Evolutionary conservation across 2,888 invertebrate genomes (phyloP), one percentile per base, ranked within the genome.

Genomic region (Scaeva pyrastri): DNA sequence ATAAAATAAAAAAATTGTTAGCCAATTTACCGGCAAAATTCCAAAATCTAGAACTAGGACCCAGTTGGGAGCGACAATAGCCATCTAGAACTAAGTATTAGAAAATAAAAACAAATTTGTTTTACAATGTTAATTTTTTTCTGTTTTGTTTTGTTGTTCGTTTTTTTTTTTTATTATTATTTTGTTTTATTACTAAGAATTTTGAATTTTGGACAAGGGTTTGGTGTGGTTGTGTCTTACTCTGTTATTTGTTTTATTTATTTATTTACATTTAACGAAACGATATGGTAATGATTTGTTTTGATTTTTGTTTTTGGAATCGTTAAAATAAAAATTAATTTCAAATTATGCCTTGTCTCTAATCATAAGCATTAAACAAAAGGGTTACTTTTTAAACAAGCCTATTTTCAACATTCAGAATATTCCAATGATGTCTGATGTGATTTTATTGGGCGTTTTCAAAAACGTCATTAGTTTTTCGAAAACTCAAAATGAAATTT

Each of bases 1-100:
- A 62, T 77, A 66, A 68, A 76, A 87, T 71, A 50, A 66, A 56
- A 58, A 72, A 85, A 85, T 83, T 79, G 84, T 88, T 90, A 90
- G 91, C 91, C 91, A 92, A 92, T 92, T 92, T 92, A 92, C 92
- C 92, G 92, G 92, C 90, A 91, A 92, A 92, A 91, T 92, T 92
- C 92, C 92, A 92, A 90, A 90, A 88, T 89, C 92, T 92, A 90
- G 92, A 89, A 92, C 91, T 91, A 90, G 91, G 91, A 90, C 92
- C 92, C 92, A 92, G 91, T 90, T 91, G 92, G 89, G 91, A 90
- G 89, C 92, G 92, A 90, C 92, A 92, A 91, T 91, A 92, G 91
- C 92, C 92, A 89, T 92, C 92, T 91, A 91, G 89, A 90, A 92
- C 92, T 92, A 91, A 89, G 87, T 91, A 89, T 88, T 90, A 88